Conservation (phyloP, 1,140 invertebrate species). For the Bombus vancouverensis region DNA sequence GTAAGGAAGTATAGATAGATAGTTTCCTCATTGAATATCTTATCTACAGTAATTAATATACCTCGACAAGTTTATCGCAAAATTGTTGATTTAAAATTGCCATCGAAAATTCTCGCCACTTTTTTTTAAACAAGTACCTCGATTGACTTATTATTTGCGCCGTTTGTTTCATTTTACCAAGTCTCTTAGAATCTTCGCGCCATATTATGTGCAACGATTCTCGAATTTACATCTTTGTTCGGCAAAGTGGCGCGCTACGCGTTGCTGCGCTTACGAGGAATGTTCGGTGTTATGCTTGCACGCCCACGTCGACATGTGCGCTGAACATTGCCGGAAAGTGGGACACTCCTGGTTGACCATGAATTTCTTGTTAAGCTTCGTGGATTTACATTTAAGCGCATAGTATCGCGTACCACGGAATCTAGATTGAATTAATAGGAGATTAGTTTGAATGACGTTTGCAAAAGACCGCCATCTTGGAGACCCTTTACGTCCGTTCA, state of each 20-base stretch:
- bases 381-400: conserved; percentile 20
- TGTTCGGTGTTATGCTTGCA: conserved; percentile 20
- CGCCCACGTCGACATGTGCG: conserved; percentile 36
- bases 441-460: conserved; percentile 21
- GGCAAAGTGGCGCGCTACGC: conserved; percentile 1
- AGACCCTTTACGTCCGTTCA: neutral
- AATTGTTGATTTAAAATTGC: neutral
- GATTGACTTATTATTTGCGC: neutral
- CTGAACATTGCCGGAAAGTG: conserved; percentile 45
- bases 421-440: conserved; percentile 28
- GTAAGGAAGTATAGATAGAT: neutral
- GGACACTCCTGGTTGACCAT: conserved; percentile 51
- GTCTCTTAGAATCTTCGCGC: neutral
- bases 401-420: conserved; percentile 1
- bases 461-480: neutral
- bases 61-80: neutral
- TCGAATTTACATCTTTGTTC: conserved; percentile 26
- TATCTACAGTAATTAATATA: conserved; percentile 2
- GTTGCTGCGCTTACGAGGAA: conserved; percentile 18
- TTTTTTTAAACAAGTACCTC: neutral
- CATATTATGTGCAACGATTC: neutral
- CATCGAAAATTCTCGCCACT: neutral
- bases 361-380: conserved; percentile 50
- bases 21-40: neutral
- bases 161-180: neutral